Conservation (phyloP, 2,797 vertebrate genomes). For the Rhabdophis nuchalis region DNA sequence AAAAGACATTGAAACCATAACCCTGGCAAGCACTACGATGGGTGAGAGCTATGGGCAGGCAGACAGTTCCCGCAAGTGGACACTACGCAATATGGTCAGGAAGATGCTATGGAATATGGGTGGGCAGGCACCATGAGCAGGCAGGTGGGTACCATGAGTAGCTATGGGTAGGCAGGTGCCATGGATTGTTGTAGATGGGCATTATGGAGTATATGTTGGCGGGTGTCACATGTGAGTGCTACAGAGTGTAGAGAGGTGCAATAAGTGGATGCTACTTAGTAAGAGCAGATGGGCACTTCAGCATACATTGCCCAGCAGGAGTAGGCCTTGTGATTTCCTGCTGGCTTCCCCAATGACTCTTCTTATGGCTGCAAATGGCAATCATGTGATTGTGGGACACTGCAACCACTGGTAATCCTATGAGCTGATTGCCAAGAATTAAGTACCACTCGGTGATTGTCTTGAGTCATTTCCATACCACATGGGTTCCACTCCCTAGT, state of each 20-base stretch:
- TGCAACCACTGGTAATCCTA: not conserved
- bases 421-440: not conserved
- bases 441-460: not conserved
- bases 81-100: not conserved
- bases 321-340: not conserved
- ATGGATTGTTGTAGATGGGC: not conserved
- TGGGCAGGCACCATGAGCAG: not conserved
- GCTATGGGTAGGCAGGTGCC: not conserved
- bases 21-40: not conserved
- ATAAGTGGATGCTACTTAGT: not conserved
- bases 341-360: not conserved
- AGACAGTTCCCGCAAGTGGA: not conserved
- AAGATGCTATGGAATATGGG: not conserved
- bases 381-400: not conserved
- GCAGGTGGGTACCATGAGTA: not conserved
- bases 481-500: not conserved
- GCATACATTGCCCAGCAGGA: not conserved
- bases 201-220: not conserved
- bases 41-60: not conserved
- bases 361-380: not conserved
- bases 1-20: not conserved
- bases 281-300: not conserved
- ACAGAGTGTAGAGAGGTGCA: not conserved
- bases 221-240: not conserved
- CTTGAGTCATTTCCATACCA: not conserved